phyloP scores from a whole-genome alignment of 2,888 invertebrate genomes.

The Nebria brevicollis region DNA sequence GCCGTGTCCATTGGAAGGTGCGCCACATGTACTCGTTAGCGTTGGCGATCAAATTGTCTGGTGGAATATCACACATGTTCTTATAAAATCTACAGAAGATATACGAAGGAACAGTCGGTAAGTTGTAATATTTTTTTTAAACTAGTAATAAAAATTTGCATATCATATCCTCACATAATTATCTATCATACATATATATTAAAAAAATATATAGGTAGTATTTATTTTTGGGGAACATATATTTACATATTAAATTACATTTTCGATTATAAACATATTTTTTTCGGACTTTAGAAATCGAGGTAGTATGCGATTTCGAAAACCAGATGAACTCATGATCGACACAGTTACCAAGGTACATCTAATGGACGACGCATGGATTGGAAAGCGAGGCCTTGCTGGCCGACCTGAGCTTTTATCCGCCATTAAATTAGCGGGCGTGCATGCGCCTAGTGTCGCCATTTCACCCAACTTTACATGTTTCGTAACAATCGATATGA shows the following conservation, averaged over 20 bases:
- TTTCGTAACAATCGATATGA: slow-evolving; percentile 71
- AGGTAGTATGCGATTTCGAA: slow-evolving; percentile 29
- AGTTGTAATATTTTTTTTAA: background rate
- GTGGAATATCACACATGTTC: slow-evolving; percentile 67
- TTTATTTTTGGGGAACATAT: too few relatives aligned
- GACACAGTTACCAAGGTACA: background rate
- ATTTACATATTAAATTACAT: too few relatives aligned
- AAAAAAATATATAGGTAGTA: too few relatives aligned
- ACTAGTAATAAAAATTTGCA: background rate
- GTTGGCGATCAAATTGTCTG: slow-evolving; percentile 69
- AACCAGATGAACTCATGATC: slow-evolving; percentile 14
- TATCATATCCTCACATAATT: too few relatives aligned
- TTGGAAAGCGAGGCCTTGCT: slow-evolving; percentile 52
- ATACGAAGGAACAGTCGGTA: slow-evolving; percentile 44
- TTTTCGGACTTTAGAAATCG: slow-evolving; percentile 22
- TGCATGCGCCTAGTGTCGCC: slow-evolving; percentile 57
- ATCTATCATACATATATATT: too few relatives aligned
- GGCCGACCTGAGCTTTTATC: slow-evolving; percentile 58
- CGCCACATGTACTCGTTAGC: slow-evolving; percentile 67
- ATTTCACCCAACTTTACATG: slow-evolving; percentile 64
- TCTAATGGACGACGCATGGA: slow-evolving; percentile 49
- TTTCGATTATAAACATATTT: background rate
- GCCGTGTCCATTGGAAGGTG: slow-evolving; percentile 62
- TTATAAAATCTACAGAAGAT: slow-evolving; percentile 50
- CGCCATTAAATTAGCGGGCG: slow-evolving; percentile 59